Evolutionary conservation across 1,140 invertebrate genomes (phyloP), one percentile per base, ranked within the genome.

Genomic region (Zaprionus nigranus): DNA sequence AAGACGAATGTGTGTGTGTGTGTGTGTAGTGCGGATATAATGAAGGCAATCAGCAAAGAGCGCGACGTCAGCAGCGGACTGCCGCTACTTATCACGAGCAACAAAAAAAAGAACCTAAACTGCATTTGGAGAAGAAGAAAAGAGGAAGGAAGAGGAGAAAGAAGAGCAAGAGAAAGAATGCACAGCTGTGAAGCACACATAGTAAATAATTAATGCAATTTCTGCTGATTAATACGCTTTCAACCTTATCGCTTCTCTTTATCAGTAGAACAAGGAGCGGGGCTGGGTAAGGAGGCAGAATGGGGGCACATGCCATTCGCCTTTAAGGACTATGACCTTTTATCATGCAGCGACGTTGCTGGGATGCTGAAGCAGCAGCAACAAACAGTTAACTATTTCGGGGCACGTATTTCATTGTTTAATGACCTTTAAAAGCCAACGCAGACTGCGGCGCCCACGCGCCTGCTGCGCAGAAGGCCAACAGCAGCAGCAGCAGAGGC

Each of bases 341-440:
- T 76, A 40, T 62, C 46, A 59, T 60, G 59, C 46, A 70, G 43
- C 68, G 53, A 46, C n/a, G n/a, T 9, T 17, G 40, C 40, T 17
- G n/a, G 72, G 67, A 59, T 71, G 73, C 63, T 64, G 71, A n/a
- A 26, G 30, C 40, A 58, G n/a, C 36, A 46, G 34, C 58, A 56
- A 61, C 46, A 59, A 58, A 54, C 54, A 60, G 24, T 54, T 81
- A 79, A 79, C 69, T 85, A 85, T 90, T 88, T 90, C 64, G 79
- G 79, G 75, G 69, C 82, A 78, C 71, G 75, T 78, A 83, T 74
- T 79, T 78, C 76, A 87, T 87, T 87, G 84, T 88, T 82, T 85
- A 88, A 88, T 88, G 85, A 88, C 85, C 85, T 88, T 88, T 88
- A 88, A 88, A 88, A 87, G 75, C 73, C 88, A 82, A 83, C 81